Conservation (phyloP, 53 echinoderm and acorn worm species). For the Astropecten irregularis region DNA sequence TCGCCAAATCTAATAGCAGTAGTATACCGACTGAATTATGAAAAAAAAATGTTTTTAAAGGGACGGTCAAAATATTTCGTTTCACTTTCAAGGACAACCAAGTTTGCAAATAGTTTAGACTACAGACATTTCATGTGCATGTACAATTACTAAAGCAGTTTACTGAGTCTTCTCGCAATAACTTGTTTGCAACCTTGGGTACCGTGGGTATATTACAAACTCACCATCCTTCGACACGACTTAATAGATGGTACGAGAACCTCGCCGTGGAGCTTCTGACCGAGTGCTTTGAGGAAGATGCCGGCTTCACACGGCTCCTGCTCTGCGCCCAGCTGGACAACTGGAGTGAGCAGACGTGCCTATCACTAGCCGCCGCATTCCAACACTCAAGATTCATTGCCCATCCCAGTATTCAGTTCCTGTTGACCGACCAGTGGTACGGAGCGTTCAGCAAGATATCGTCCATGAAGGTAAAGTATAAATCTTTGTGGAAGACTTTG, state of each 20-base stretch:
- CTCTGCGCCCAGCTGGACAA: conserved; percentile 81
- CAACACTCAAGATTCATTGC: conserved; percentile 87
- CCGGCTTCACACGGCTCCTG: conserved; percentile 70
- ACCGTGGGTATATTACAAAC: no score
- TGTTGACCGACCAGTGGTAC: conserved; percentile 91
- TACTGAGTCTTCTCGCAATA: no score
- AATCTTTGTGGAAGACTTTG: not conserved
- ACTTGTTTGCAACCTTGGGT: no score
- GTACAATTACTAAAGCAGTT: no score
- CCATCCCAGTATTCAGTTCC: conserved; percentile 86
- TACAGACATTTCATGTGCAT: no score
- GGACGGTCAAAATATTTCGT: no score
- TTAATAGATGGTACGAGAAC: conserved; percentile 80
- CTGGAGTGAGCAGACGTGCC: conserved; percentile 88
- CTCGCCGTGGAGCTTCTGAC: conserved; percentile 69
- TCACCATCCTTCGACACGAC: no score
- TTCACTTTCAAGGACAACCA: no score
- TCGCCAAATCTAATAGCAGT: no score
- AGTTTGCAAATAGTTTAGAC: no score
- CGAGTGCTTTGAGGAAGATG: conserved; percentile 81
- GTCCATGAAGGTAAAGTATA: conserved; percentile 72
- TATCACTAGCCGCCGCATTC: conserved; percentile 85
- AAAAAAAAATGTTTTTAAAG: no score
- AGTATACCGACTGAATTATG: no score
- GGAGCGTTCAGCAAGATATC: conserved; percentile 79